A percentile compares a stretch with the other conserved stretches of the same genome.
phyloP scores from a whole-genome alignment of 1,140 invertebrate species.

The Amphibalanus amphitrite region DNA sequence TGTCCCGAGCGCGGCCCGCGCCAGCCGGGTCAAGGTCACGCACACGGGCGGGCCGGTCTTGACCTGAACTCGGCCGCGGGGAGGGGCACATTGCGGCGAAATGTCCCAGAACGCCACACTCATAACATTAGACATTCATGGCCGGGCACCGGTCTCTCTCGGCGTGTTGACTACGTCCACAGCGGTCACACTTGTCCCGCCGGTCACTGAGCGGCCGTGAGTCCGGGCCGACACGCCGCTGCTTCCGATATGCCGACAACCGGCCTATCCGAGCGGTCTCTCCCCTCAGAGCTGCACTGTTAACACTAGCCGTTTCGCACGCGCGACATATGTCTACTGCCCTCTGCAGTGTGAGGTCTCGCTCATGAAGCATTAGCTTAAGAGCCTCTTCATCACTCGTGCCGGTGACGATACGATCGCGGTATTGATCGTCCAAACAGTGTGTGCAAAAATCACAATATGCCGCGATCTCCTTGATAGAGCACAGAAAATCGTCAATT shows the following conservation, averaged over 20 bases:
- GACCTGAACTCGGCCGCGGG: too few species aligned
- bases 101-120: conserved; percentile 3
- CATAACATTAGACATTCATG: neutral
- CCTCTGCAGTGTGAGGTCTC: conserved; percentile 4
- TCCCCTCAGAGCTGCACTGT: neutral
- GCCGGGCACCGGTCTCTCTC: neutral
- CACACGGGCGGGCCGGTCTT: too few species aligned
- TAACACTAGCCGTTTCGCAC: conserved; percentile 1
- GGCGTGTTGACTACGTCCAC: neutral
- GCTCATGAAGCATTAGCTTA: conserved; percentile 11
- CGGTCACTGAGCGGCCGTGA: too few species aligned
- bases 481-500: neutral
- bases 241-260: neutral
- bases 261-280: neutral
- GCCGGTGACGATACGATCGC: conserved; percentile 4
- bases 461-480: neutral
- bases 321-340: conserved; percentile 10
- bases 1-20: too few species aligned
- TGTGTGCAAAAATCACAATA: conserved; percentile 8
- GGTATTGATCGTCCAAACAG: neutral
- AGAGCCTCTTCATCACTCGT: conserved; percentile 8
- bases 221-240: neutral
- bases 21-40: too few species aligned
- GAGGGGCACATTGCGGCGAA: conserved; percentile 5
- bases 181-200: neutral